Conservation (phyloP, 2,113 vertebrate genomes). For the Copsychus sechellarum region DNA sequence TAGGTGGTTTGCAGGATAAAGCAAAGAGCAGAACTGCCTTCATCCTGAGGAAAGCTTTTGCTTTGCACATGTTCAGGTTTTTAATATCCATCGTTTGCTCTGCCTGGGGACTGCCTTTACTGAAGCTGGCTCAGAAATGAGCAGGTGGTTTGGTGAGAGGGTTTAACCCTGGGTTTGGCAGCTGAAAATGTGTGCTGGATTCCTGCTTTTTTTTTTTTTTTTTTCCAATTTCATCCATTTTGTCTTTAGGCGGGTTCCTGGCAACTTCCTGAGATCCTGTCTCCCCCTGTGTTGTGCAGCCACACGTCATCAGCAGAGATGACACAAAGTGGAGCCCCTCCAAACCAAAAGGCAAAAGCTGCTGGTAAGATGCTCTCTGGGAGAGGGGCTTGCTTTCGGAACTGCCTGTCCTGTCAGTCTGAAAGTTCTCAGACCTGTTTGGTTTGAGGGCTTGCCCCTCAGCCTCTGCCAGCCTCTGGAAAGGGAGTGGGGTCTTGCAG, state of each 20-base stretch:
- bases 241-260: background rate
- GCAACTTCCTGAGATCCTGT: background rate
- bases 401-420: background rate
- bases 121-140: background rate
- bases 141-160: background rate
- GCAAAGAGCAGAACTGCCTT: background rate
- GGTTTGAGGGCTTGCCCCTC: background rate
- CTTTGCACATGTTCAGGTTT: background rate
- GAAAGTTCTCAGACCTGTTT: background rate
- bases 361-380: background rate
- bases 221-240: background rate
- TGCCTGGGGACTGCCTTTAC: background rate
- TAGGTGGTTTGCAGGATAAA: background rate
- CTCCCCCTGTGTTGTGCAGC: background rate
- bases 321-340: background rate
- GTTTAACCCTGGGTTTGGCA: background rate
- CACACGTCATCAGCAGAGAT: background rate
- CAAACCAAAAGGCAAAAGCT: background rate
- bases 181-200: background rate
- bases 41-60: background rate
- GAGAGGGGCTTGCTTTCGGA: background rate
- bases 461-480: background rate
- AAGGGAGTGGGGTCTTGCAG: background rate
- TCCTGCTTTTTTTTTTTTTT: background rate
- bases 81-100: background rate